Conservation (phyloP, 2,113 vertebrate species). For the Glareola pratincola region DNA sequence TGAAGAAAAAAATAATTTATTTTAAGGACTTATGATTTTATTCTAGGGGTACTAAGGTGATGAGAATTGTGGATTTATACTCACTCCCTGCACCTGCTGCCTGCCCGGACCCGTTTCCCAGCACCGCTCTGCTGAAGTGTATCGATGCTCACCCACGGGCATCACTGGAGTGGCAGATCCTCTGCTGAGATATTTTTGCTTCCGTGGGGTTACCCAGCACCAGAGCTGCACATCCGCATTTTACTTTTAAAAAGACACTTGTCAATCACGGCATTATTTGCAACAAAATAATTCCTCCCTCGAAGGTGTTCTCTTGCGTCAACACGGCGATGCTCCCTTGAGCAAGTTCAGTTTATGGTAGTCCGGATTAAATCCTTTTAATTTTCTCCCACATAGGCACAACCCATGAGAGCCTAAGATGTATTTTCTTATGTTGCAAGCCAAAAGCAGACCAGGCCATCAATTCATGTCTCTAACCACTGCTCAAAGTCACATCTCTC, state of each 20-base stretch:
- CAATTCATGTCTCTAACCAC: background rate
- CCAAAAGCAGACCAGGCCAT: background rate
- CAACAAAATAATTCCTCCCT: background rate
- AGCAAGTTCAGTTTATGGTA: background rate
- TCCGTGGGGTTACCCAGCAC: background rate
- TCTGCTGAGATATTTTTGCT: background rate
- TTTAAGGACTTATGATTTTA: background rate
- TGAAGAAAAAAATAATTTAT: background rate
- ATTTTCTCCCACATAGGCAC: background rate
- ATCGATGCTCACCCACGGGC: fast-evolving
- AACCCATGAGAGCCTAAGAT: background rate
- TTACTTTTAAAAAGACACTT: background rate
- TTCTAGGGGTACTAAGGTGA: background rate
- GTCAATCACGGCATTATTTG: background rate
- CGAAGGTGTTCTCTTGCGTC: background rate
- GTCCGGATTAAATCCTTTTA: background rate
- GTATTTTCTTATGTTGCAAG: background rate
- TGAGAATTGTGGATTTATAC: background rate
- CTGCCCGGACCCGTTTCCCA: background rate
- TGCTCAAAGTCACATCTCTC: background rate
- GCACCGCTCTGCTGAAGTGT: background rate
- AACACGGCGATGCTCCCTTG: background rate
- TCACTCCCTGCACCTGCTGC: background rate
- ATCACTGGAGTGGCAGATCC: background rate
- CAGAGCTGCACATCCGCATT: background rate